phyloP scores from a whole-genome alignment of 2,888 invertebrate species.

The Ennomos fuscantarius region DNA sequence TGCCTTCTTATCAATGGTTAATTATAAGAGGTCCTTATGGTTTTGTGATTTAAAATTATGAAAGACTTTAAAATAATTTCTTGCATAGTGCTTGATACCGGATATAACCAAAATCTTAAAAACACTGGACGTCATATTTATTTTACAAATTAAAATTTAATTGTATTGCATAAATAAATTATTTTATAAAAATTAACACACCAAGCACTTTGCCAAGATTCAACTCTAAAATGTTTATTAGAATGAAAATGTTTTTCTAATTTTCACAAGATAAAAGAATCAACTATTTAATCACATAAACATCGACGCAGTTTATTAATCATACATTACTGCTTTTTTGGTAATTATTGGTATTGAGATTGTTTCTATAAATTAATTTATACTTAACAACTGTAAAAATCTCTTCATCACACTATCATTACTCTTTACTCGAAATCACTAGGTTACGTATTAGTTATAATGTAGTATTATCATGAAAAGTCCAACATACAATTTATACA shows the following conservation, averaged over 20 bases:
- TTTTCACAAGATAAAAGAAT: conserved; percentile 60
- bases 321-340: conserved; percentile 83
- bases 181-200: conserved; percentile 41
- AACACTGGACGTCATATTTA: conserved; percentile 48
- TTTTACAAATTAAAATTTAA: conserved; percentile 27
- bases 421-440: conserved; percentile 78
- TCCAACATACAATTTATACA: conserved; percentile 86
- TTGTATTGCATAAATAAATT: conserved; percentile 38
- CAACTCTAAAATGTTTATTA: conserved; percentile 51
- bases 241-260: conserved; percentile 46
- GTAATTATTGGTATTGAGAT: conserved; percentile 86
- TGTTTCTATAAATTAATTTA: conserved; percentile 85
- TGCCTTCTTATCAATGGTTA: conserved; percentile 85
- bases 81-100: conserved; percentile 61
- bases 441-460: conserved; percentile 84
- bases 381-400: conserved; percentile 85
- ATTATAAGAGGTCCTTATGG: conserved; percentile 86
- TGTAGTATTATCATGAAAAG: conserved; percentile 83
- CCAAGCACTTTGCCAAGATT: conserved; percentile 64
- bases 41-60: conserved; percentile 78
- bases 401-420: conserved; percentile 84
- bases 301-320: conserved; percentile 76
- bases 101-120: conserved; percentile 39
- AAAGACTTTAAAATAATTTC: conserved; percentile 47
- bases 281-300: conserved; percentile 78